Evolutionary conservation across 1,140 invertebrate genomes (phyloP), one percentile per base, ranked within the genome.

Genomic region (Lucilia sericata): DNA sequence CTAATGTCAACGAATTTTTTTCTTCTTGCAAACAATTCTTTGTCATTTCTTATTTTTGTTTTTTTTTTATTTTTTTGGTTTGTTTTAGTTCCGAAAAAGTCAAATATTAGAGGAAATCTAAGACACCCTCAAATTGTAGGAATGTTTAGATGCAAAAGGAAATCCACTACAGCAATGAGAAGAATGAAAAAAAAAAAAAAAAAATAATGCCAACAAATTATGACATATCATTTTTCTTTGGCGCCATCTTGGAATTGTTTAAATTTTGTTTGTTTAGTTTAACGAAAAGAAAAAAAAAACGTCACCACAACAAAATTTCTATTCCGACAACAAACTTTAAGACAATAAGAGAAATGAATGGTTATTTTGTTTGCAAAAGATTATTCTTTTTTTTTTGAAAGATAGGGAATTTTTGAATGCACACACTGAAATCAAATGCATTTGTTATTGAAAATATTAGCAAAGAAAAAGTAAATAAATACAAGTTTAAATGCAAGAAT

Each of bases 191-290:
- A 74, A 49, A 75, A 82, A 34, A 34, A 55, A 51, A 75, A 30
- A 36, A 34, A 47, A 84, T 81, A 81, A 80, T 81, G 75, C n/a
- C 83, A 80, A 84, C 55, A 84, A 84, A 84, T 84, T 84, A 84
- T 84, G 84, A 84, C 84, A 84, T 82, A 84, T 82, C 78, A 82
- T 84, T 84, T 84, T 84, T 82, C 84, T 84, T 19, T 84, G 84
- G 84, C 84, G 76, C 83, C 83, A 84, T 82, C 60, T 84, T 84
- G 84, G 78, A 82, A 76, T 34, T 76, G 25, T 36, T 34, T 36
- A 36, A 36, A 36, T 13, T 76, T 76, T 60, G 14, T 60, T 17
- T 60, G 14, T 60, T 17, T 60, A 7, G 13, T 60, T 17, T 60
- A n/a, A 14, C 14, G 13, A 60, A 17, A 60, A 60, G 21, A 10